phyloP scores from a whole-genome alignment of 2,113 vertebrate genomes.

The Carollia perspicillata region DNA sequence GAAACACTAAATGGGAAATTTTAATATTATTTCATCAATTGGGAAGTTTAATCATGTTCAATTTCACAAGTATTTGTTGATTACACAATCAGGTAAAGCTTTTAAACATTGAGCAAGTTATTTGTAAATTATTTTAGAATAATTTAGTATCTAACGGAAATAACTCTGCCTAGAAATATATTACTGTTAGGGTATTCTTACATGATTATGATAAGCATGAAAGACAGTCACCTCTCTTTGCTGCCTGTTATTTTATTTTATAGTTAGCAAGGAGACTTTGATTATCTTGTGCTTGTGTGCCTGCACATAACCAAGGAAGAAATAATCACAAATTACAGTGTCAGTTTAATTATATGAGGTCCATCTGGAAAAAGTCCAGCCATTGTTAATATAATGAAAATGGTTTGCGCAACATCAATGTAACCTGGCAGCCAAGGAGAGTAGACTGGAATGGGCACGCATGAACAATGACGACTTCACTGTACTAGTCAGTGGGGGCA shows the following conservation, averaged over 20 bases:
- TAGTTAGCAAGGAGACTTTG: not conserved
- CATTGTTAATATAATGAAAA: too few species aligned
- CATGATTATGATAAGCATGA: not conserved
- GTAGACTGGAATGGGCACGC: too few species aligned
- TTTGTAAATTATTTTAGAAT: conserved; percentile 26
- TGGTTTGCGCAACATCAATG: too few species aligned
- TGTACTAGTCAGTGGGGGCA: too few species aligned
- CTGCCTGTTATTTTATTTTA: conserved; percentile 10
- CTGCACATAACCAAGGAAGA: not conserved
- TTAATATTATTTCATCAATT: not conserved
- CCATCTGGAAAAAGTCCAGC: too few species aligned
- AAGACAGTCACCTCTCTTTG: not conserved
- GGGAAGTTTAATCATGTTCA: not conserved
- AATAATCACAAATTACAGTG: not conserved
- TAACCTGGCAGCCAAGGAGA: too few species aligned
- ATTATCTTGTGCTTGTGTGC: not conserved
- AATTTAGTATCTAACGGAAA: not conserved
- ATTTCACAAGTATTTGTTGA: not conserved
- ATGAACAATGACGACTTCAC: too few species aligned
- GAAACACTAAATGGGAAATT: not conserved
- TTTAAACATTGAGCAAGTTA: not conserved
- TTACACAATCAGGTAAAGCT: not conserved
- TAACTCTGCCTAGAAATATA: not conserved
- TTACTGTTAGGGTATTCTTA: not conserved
- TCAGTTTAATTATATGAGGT: not conserved